These are phyloP conservation scores for Zaprionus camerounensis DNA, from an alignment of 1,140 invertebrate genomes.

Conservation along the genomic window DNA sequence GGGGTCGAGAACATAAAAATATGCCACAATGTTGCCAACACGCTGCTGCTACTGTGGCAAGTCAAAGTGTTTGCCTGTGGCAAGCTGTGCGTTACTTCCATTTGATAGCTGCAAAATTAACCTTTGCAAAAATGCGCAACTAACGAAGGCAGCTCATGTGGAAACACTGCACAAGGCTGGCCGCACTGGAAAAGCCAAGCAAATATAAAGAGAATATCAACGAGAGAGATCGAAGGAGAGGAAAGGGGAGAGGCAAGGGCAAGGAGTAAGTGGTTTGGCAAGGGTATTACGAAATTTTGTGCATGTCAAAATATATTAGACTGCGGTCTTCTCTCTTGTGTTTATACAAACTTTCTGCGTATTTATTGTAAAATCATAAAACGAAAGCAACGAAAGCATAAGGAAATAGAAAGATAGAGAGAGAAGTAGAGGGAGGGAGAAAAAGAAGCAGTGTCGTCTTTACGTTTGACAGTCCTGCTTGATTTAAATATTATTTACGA, in stretches of 20 bases:
- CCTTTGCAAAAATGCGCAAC: conserved; percentile 66
- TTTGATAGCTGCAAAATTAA: conserved; percentile 76
- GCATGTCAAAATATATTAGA: conserved; percentile 31
- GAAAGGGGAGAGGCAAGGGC: conserved; percentile 1
- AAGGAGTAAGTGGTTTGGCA: neutral
- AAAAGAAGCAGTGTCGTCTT: neutral
- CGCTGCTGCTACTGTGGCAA: conserved; percentile 13
- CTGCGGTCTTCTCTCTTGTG: neutral
- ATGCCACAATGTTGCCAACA: conserved; percentile 16
- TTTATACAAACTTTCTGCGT: neutral
- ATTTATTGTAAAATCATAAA: conserved; percentile 2
- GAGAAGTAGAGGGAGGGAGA: neutral
- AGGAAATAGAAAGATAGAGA: neutral
- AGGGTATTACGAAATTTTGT: conserved; percentile 26
- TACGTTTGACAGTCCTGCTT: neutral
- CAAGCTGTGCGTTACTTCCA: conserved; percentile 51
- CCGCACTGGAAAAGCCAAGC: neutral
- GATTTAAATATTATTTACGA: conserved; percentile 6
- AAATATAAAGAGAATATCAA: neutral
- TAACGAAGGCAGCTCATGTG: conserved; percentile 57
- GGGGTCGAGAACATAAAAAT: neutral
- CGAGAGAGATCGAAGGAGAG: no score
- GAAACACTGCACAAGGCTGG: conserved; percentile 38
- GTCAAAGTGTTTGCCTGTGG: conserved; percentile 33
- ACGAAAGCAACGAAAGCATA: neutral